Conservation (phyloP, 2,797 vertebrate genomes). For the Chelidonichthys spinosus region DNA sequence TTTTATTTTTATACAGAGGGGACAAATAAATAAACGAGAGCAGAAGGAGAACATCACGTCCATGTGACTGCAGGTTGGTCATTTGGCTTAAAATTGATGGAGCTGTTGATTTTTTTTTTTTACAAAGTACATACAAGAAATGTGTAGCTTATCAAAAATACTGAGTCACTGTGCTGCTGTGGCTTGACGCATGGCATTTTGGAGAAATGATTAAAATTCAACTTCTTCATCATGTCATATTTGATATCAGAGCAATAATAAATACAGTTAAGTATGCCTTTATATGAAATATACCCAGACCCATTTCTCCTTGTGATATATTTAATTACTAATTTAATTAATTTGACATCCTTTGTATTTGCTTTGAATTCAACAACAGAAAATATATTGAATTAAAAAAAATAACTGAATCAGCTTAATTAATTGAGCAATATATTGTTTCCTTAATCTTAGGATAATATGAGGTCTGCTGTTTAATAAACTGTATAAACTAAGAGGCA, state of each 20-base stretch:
- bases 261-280: too few relatives aligned
- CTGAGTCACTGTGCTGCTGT: neutral
- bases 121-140: neutral
- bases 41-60: neutral
- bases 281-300: too few relatives aligned
- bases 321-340: too few relatives aligned
- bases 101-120: neutral
- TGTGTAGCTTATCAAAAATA: neutral
- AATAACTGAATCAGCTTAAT: too few relatives aligned
- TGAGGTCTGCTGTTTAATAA: too few relatives aligned
- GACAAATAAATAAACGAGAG: slow-evolving; percentile 40
- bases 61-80: neutral
- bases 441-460: too few relatives aligned
- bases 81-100: neutral
- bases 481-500: too few relatives aligned
- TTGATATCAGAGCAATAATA: neutral
- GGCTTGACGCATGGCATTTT: neutral
- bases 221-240: neutral
- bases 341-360: too few relatives aligned
- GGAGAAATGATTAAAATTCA: neutral
- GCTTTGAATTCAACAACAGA: too few relatives aligned
- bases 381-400: too few relatives aligned
- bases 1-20: slow-evolving; percentile 45
- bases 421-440: too few relatives aligned
- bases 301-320: too few relatives aligned